Base-by-base conservation (phyloP, 1,140 invertebrate genomes). In the Hycleus cichorii region DNA sequence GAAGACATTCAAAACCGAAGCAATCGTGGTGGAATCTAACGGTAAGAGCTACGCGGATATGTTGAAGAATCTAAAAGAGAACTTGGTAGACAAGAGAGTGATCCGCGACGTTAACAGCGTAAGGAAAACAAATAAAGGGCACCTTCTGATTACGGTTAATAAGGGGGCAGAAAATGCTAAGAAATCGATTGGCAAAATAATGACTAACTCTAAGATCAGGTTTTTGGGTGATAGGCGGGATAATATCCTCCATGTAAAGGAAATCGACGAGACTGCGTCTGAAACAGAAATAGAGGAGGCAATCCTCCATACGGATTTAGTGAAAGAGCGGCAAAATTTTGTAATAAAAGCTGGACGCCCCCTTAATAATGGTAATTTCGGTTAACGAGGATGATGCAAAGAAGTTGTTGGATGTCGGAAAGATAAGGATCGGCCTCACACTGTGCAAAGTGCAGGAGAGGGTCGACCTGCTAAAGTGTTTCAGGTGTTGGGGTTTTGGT, bases 401-500 rank as follows among this genome's bases (percentile, higher is more conserved):
- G 6, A 60, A 49, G 39, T 18, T 60, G 10, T 9, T 56, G 0
- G 0, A 49, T 8, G 2, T 25, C 11, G 25, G 40, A 18, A 11
- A 12, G n/a, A n/a, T 59, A 3, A 12, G 50, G 24, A 48, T 59
- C 7, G 57, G 57, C 2, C 24, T 32, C 9, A 47, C 10, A 3
- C 47, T 8, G 1, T 57, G 54, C 40, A 32, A 43, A n/a, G 39
- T 61, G n/a, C 7, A 24, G 26, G 40, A 53, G 12, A 51, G 49
- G 39, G 48, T 47, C 11, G 38, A 57, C 7, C 11, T 9, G 12
- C 1, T 12, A 12, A 51, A 40, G 42, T 61, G 49, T 54, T 52
- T 47, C 10, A 61, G 45, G 39, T 61, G 59, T 44, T 58, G 55
- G 55, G 42, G 39, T 2, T 58, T 48, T n/a, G 59, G 49, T 4